phyloP scores from a whole-genome alignment of 2,113 vertebrate genomes.

The Lonchura striata region DNA sequence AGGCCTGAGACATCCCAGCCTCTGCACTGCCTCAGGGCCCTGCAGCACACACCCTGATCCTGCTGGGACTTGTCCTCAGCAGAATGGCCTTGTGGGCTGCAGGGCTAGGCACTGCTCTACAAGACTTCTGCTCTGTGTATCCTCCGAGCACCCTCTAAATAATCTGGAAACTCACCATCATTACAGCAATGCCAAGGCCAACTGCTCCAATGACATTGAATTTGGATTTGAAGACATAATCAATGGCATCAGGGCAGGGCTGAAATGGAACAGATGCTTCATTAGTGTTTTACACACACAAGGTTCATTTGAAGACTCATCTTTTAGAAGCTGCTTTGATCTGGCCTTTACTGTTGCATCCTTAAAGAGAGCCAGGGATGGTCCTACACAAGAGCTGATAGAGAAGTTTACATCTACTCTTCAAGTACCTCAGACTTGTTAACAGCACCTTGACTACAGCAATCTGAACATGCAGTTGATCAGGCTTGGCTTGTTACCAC shows the following conservation, averaged over 20 bases:
- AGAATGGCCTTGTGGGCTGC: background rate
- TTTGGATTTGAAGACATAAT: conserved; percentile 84
- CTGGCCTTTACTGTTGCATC: background rate
- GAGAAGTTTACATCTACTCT: background rate
- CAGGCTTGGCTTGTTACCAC: background rate
- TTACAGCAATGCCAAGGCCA: conserved; percentile 83
- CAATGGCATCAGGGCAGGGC: conserved; percentile 82
- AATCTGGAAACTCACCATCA: conserved; percentile 81
- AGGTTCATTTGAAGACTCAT: background rate
- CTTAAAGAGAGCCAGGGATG: background rate
- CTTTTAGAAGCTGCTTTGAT: background rate
- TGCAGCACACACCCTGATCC: background rate
- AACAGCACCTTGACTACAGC: background rate
- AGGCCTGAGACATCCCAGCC: background rate
- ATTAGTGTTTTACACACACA: background rate
- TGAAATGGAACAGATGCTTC: conserved; percentile 49
- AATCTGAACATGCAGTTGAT: background rate
- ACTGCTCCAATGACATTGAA: conserved; percentile 88
- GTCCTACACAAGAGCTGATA: background rate
- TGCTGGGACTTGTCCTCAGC: background rate
- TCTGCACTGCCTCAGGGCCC: background rate
- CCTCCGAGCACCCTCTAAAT: background rate
- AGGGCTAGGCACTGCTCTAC: background rate
- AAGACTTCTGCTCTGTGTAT: background rate
- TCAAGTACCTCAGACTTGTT: background rate